These are phyloP conservation scores for Hydrozoanthus tunicans DNA, from an alignment of 64 coral and sea anemone species.

Conservation along the genomic window DNA sequence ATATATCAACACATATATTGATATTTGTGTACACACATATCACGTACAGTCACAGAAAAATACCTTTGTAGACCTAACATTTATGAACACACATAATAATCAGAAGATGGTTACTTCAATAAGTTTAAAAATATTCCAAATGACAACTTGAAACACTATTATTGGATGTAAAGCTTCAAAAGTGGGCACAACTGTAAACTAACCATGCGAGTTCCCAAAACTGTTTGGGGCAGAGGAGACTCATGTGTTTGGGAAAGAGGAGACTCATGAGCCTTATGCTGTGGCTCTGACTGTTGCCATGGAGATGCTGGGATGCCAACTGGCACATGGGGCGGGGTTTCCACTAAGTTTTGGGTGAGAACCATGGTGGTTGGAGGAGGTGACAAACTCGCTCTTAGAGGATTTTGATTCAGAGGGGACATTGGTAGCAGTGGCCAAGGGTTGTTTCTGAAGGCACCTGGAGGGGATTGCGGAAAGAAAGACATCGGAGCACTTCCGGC, in stretches of 20 bases:
- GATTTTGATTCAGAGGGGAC: background rate
- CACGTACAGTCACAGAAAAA: too few species aligned
- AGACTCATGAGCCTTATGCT: background rate
- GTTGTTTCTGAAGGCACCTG: slow-evolving; percentile 5
- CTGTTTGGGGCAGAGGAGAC: background rate
- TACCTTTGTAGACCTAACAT: too few species aligned
- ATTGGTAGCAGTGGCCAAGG: slow-evolving; percentile 13
- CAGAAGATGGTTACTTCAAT: too few species aligned
- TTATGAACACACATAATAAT: too few species aligned
- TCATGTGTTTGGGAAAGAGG: background rate
- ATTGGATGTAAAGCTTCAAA: background rate
- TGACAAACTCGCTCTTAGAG: background rate
- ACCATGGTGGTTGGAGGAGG: background rate
- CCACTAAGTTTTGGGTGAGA: background rate
- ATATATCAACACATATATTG: too few species aligned
- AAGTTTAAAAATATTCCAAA: too few species aligned
- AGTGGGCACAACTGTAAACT: background rate
- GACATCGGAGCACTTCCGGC: slow-evolving; percentile 27
- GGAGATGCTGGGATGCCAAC: slow-evolving; percentile 30
- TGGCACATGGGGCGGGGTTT: background rate
- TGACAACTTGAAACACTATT: too few species aligned
- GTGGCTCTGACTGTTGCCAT: slow-evolving; percentile 2
- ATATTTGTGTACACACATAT: too few species aligned
- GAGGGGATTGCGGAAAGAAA: slow-evolving; percentile 38
- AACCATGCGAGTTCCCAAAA: slow-evolving; percentile 33